Percentiles rank a stretch among this genome's conserved stretches.
phyloP scores from a whole-genome alignment of 2,797 vertebrate genomes.

The Malacoraja senta region DNA sequence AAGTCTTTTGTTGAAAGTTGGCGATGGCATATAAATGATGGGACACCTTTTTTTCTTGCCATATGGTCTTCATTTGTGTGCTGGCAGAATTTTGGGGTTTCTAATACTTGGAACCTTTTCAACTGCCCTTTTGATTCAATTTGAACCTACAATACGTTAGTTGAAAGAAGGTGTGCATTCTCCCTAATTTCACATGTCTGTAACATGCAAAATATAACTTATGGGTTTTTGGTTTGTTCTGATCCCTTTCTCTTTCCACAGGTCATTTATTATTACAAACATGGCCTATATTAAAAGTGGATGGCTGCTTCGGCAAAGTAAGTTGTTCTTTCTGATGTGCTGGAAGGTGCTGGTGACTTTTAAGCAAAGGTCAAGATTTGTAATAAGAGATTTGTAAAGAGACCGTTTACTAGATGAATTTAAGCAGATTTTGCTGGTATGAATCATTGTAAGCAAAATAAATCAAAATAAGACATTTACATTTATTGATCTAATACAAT shows the following conservation, averaged over 20 bases:
- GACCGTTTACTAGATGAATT: background rate
- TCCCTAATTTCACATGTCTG: background rate
- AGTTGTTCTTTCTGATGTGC: slow-evolving; percentile 49
- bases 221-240: background rate
- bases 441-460: background rate
- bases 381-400: background rate
- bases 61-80: background rate
- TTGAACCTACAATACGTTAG: background rate
- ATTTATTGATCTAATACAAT: too few relatives aligned
- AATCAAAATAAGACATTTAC: background rate
- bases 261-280: slow-evolving; percentile 40
- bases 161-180: too few relatives aligned
- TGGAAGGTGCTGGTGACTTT: background rate
- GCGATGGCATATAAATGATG: background rate
- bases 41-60: background rate
- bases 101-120: background rate
- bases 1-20: background rate
- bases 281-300: slow-evolving; percentile 76
- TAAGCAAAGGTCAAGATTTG: background rate
- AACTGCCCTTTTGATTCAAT: background rate
- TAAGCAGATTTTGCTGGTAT: background rate
- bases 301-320: slow-evolving; percentile 80
- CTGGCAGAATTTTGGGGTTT: background rate
- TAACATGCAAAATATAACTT: too few relatives aligned
- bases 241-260: background rate